Base-by-base conservation (phyloP, 2,797 vertebrate genomes). In the Bradypodion pumilum region DNA sequence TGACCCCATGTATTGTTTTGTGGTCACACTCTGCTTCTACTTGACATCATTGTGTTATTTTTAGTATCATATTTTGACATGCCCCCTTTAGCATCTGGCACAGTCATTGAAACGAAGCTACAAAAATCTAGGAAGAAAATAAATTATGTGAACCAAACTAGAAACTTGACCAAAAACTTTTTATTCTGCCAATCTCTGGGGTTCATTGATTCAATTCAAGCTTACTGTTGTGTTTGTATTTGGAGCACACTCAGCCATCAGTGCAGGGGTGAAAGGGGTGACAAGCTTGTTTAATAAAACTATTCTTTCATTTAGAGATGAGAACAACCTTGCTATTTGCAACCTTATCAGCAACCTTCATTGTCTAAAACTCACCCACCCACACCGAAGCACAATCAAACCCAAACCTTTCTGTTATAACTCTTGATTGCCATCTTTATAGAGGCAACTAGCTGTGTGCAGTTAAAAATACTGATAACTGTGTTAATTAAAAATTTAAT, bases 401-500 rank as follows among this genome's bases (percentile, higher is more conserved):
- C 44, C 86, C 46, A 32, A 60, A 44, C 44, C 86, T 76, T 78
- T 69, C 81, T 78, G 4, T 13, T 68, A 56, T 84, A 85, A 74
- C 7, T 29, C 44, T 6, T 16, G 42, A 85, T 74, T 72, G 15
- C 27, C 78, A 93, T 86, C 37, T 90, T 91, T 79, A 46, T 89
- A 90, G 29, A 76, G 65, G 13, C 52, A 44, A 78, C 56, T 40
- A 88, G 70, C 42, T 78, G 29, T 0, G 10, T 56, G 35, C 3
- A 81, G n/a, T 60, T 66, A 83, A 91, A 86, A 88, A 83, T 88
- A 86, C 78, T 86, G 81, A 92, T 87, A 93, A 73, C 23, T 60
- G 2, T 42, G 44, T 88, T 94, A 92, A 89, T 90, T 90, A 89
- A 85, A 91, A 63, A 83, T 92, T 87, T 90, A 85, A 94, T 86